These are phyloP conservation scores for Dorcus hopei DNA, from an alignment of 2,888 invertebrate genomes.

Conservation along the genomic window DNA sequence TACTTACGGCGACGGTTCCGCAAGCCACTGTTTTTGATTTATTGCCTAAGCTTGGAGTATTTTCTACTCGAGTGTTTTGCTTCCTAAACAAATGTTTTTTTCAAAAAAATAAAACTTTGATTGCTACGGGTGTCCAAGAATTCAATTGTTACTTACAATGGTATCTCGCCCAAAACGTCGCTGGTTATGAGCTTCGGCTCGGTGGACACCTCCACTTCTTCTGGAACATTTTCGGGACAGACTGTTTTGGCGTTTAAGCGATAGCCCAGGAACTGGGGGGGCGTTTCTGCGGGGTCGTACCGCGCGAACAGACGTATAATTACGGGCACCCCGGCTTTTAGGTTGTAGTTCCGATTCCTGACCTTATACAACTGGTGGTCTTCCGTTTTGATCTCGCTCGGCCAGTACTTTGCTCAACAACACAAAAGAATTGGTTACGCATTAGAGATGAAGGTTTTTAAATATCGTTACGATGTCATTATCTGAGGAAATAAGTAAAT, in stretches of 20 bases:
- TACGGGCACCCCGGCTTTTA: conserved; percentile 56
- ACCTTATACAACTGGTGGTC: conserved; percentile 58
- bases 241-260: conserved; percentile 59
- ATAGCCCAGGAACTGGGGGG: conserved; percentile 50
- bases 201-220: conserved; percentile 44
- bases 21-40: conserved; percentile 29
- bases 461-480: no score
- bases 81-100: no score
- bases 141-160: neutral
- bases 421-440: no score
- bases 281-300: conserved; percentile 55
- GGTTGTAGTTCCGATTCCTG: conserved; percentile 56
- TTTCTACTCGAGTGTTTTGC: conserved; percentile 27
- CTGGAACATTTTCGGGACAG: conserved; percentile 47
- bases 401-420: conserved; percentile 43
- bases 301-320: conserved; percentile 60
- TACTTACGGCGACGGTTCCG: conserved; percentile 42
- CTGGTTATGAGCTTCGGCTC: conserved; percentile 36
- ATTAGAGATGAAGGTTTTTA: no score
- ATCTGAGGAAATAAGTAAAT: no score
- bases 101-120: no score
- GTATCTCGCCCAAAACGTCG: conserved; percentile 24
- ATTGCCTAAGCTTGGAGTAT: conserved; percentile 16
- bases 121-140: no score
- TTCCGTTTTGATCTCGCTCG: conserved; percentile 56